phyloP scores from a whole-genome alignment of 2,113 vertebrate genomes.

The Camelus dromedarius region DNA sequence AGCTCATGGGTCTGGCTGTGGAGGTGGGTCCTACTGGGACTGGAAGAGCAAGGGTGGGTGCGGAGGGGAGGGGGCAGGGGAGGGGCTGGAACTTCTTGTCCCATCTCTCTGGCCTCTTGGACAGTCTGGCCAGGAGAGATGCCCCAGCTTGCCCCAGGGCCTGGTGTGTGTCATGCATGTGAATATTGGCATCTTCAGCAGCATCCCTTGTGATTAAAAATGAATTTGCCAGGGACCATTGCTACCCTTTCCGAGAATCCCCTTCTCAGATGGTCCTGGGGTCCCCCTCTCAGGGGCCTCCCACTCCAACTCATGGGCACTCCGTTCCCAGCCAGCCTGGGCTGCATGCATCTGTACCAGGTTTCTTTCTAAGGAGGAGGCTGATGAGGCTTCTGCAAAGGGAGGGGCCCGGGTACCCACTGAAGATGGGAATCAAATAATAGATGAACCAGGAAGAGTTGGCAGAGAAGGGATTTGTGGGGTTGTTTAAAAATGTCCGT shows the following conservation, averaged over 20 bases:
- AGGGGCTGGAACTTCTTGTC: not conserved
- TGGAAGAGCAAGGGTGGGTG: not conserved
- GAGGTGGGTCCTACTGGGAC: not conserved
- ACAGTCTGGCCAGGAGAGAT: not conserved
- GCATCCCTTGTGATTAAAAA: not conserved
- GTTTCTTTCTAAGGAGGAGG: not conserved
- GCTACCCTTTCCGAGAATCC: not conserved
- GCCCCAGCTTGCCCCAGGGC: not conserved
- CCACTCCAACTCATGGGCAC: not conserved
- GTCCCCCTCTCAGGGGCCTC: not conserved
- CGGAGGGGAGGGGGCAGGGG: not conserved
- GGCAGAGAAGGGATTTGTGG: constrained; percentile 32
- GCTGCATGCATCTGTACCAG: not conserved
- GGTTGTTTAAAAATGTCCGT: constrained; percentile 61
- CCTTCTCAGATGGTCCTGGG: not conserved
- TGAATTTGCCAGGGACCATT: not conserved
- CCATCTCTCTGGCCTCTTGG: not conserved
- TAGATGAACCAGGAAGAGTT: not conserved
- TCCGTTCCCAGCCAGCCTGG: not conserved
- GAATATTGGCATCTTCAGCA: not conserved
- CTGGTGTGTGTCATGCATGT: not conserved
- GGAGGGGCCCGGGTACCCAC: not conserved
- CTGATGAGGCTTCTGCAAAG: not conserved
- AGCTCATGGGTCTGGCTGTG: not conserved
- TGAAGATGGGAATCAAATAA: not conserved